phyloP scores from a whole-genome alignment of 2,797 vertebrate genomes.

The Ctenopoma multispine region DNA sequence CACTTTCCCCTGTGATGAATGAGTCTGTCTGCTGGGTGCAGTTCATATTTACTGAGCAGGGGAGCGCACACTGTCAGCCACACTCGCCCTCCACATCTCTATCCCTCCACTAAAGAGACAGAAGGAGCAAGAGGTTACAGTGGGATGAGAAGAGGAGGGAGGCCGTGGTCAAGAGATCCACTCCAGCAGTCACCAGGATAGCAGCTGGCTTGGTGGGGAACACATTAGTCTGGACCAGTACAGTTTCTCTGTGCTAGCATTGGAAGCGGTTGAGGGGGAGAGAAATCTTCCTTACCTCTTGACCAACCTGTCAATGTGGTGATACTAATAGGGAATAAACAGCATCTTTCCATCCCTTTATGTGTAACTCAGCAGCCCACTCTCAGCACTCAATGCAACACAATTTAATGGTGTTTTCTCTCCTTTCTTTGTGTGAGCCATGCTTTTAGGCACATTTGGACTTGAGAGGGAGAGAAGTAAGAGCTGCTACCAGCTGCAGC shows the following conservation, averaged over 20 bases:
- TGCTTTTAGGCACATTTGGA: slow-evolving; percentile 83
- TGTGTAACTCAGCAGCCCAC: slow-evolving; percentile 73
- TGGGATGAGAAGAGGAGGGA: slow-evolving; percentile 73
- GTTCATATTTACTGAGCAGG: slow-evolving; percentile 90
- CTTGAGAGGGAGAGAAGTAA: slow-evolving; percentile 71
- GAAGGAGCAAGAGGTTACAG: slow-evolving; percentile 84
- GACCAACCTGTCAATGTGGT: slow-evolving; percentile 72
- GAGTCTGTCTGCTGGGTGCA: slow-evolving; percentile 87
- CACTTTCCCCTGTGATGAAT: slow-evolving; percentile 86
- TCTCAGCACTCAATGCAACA: slow-evolving; percentile 72
- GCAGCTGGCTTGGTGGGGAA: slow-evolving; percentile 53
- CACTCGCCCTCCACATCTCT: slow-evolving; percentile 87
- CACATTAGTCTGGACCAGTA: slow-evolving; percentile 37
- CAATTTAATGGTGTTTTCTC: slow-evolving; percentile 70
- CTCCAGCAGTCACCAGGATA: slow-evolving; percentile 54
- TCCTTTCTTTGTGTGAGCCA: slow-evolving; percentile 71
- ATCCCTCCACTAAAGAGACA: slow-evolving; percentile 85
- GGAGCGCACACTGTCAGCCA: slow-evolving; percentile 87
- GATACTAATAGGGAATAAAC: slow-evolving; percentile 84
- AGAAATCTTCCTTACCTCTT: slow-evolving; percentile 71
- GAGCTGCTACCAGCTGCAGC: slow-evolving; percentile 70
- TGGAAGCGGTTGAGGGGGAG: slow-evolving; percentile 62
- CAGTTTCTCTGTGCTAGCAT: slow-evolving; percentile 48
- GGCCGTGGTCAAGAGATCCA: slow-evolving; percentile 69
- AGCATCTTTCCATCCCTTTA: slow-evolving; percentile 72